Evolutionary conservation across 2,888 invertebrate species (phyloP), one percentile per base, ranked within the genome.

Genomic region (Drosophila eohydei): DNA sequence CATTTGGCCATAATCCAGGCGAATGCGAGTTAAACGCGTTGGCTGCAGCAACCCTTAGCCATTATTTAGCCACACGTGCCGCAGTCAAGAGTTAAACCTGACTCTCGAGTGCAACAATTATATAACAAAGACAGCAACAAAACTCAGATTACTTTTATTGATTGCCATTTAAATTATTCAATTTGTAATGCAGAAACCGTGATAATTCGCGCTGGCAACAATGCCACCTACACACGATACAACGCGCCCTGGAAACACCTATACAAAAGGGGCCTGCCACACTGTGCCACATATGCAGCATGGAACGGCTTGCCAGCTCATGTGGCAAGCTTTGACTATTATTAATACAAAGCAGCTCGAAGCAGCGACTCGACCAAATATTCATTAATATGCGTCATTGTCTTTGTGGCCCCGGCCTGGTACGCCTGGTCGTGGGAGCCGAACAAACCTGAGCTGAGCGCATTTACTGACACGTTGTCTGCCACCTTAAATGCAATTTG

Each of bases 361-460:
- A 21, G 21, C 56, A 78, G 28, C 14, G 75, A 43, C 67, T 65
- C 68, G 67, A 71, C 44, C 46, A 54, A 58, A 46, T 52, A 30
- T 71, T 70, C 83, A 86, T 86, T 83, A 81, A 77, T 80, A 86
- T 86, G 87, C 81, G 60, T 79, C 84, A 67, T 67, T 54, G 69
- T 58, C 62, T 52, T 51, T 38, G 34, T 50, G 38, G 46, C 50
- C 48, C 61, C 28, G 32, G 36, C 12, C 38, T 48, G 40, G 11
- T 44, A 28, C 40, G 38, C 36, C 48, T 44, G 60, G 28, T 66
- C 74, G 65, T 78, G 78, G 71, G 65, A 78, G 78, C 65, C 65
- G 54, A 64, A 41, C 21, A 28, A 71, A 58, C 74, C 58, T 55
- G 66, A 66, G 36, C 50, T 51, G 52, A 51, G 26, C 57, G 43